Conservation (phyloP, 2,888 invertebrate genomes). For the Cancer borealis region DNA sequence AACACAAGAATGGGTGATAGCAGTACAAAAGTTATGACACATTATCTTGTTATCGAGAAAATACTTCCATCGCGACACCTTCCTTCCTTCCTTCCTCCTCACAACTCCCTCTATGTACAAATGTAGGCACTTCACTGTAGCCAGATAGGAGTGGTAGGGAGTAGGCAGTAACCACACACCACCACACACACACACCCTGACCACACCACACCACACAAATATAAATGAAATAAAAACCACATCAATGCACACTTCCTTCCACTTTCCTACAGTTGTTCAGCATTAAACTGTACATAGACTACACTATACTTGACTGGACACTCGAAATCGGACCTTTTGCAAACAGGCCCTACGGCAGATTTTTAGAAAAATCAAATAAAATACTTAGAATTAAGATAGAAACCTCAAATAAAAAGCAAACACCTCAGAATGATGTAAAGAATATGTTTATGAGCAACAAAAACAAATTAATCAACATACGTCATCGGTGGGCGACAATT, state of each 20-base stretch:
- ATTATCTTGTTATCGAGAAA: neutral
- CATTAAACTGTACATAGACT: no score
- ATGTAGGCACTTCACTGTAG: conserved; percentile 35
- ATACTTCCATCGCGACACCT: neutral
- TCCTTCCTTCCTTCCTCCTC: neutral
- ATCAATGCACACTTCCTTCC: neutral
- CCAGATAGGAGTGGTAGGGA: neutral
- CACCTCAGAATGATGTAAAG: no score
- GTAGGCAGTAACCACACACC: neutral
- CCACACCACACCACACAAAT: neutral
- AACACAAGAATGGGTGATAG: neutral
- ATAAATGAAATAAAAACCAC: neutral
- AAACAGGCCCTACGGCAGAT: no score
- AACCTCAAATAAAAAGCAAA: no score
- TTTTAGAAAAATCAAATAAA: no score
- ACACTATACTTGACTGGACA: no score
- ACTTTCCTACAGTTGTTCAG: neutral
- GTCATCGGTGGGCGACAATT: no score
- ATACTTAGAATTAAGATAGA: no score
- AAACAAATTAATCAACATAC: no score
- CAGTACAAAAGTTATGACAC: neutral
- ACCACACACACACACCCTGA: neutral
- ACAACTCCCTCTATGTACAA: neutral
- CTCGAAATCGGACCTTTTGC: no score
- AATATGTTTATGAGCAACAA: no score